Evolutionary conservation across 2,888 invertebrate genomes (phyloP), one percentile per base, ranked within the genome.

Genomic region (Helleia helle): DNA sequence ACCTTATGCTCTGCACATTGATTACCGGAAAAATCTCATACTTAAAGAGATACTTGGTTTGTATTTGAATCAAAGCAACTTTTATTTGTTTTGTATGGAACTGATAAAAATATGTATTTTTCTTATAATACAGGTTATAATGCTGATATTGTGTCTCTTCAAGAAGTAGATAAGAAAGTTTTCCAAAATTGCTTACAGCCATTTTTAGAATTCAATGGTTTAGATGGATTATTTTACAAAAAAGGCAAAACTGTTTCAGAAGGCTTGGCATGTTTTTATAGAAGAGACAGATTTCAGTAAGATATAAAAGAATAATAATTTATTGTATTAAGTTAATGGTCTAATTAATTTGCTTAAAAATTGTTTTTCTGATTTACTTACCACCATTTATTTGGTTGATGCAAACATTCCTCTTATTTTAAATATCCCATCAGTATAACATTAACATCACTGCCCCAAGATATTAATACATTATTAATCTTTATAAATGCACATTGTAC

Each of bases 101-200:
- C 6, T n/a, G n/a, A n/a, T n/a, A 17, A 34, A 11, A 17, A 11
- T 17, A 9, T 36, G 14, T 13, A 8, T 6, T 13, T n/a, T 36
- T 36, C 3, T 36, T 3, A 4, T 3, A 4, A 6, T 61, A 38
- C 44, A 90, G 95, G 95, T n/a, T 97, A 95, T 65, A 93, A 97
- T 77, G 90, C 91, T 26, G 97, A 98, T 68, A 80, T 98, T 38
- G 81, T 96, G 39, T 97, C 97, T 56, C 81, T 98, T 8, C 97
- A 98, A 87, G 98, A 98, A 87, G 95, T 97, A 0, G 97, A 98
- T 66, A 66, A 65, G 7, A 93, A 91, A 75, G 85, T 96, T 34
- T 96, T 91, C 70, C 73, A 88, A 4, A 62, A 86, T 48, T 92
- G 91, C 59, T 80, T 96, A 15, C 57, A 65, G 27, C 88, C 90